Evolutionary conservation across 2,888 invertebrate genomes (phyloP), one percentile per base, ranked within the genome.

Genomic region (Spodoptera exigua): DNA sequence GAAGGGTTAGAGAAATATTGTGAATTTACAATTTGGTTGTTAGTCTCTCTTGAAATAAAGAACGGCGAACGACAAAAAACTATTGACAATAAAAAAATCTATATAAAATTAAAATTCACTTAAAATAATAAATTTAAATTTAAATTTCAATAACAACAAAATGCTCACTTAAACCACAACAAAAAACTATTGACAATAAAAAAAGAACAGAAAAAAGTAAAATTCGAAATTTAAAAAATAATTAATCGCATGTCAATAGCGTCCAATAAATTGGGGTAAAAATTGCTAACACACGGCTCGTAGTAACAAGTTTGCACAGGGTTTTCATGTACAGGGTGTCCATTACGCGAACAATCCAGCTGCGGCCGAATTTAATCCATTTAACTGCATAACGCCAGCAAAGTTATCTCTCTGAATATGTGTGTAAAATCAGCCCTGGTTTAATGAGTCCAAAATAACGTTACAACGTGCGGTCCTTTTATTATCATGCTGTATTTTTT

Each of bases 291-390:
- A 70, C 58, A 61, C 56, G 18, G 51, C 48, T 61, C 58, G 65
- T 63, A 80, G 82, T 82, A 84, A 83, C 83, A 82, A 84, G 79
- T 84, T 83, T 82, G 76, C 72, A 68, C 69, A 80, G 55, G 75
- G 73, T 70, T 81, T 81, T 78, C 81, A 79, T 79, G 78, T 81
- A 85, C 84, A 81, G 78, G 78, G 86, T 85, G 87, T 87, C 88
- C 90, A 88, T 89, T 89, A 87, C 85, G 79, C 74, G 84, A 80
- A 84, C 90, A 89, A 88, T 90, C 86, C 89, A 84, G 88, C 87
- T 87, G 89, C 79, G 88, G 88, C 87, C 78, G 79, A 86, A 86
- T 89, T 89, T 90, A 91, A 91, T 91, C 90, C 89, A 85, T 87
- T 91, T 90, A 89, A 89, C 87, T 84, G 87, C 83, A 87, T 86